Evolutionary conservation across 30 jellyfish, hydroid and myxozoan species (phyloP), one percentile per base, ranked within the genome.

Genomic region (Clytia hemisphaerica): DNA sequence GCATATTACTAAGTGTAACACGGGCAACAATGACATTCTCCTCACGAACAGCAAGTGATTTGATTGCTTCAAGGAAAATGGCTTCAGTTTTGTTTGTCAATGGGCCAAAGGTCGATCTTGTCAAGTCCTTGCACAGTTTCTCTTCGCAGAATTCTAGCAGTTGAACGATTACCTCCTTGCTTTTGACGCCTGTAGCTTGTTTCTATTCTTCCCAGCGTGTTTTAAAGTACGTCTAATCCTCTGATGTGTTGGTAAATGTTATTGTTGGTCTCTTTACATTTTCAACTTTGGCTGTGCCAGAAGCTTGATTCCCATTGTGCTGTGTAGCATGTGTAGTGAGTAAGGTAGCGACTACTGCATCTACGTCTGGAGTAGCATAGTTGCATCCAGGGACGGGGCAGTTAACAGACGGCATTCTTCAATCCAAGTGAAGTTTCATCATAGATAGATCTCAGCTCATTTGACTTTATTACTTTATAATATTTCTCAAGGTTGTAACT

Each of bases 351-450:
- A 50, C 22, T 14, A 50, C 65, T 7, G 65, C 65, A 7, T 50
- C 65, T 36, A 92, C 86, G 30, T 83, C 76, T 44, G 95, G 95
- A n/a, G 95, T 85, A n/a, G 95, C 95, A 27, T 51, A 71, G 71
- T 42, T 50, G 65, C 65, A 50, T 50, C 65, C 65, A 50, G 65
- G 65, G 28, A 50, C 65, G 65, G 65, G 65, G 65, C 65, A 50
- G 65, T 50, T 50, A 21, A 50, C 28, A 21, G 65, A 50, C 28
- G 65, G 65, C 65, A 50, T 50, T 7, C 10, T 50, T 21, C 14
- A 14, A 50, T n/a, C n/a, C n/a, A n/a, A 14, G 10, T 7, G 22
- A 50, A 50, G 65, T 50, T 50, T 21, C 65, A 50, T 9, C 65
- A 50, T 50, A 50, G 22, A 50, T 50, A 14, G 65, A 50, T 7